A percentile compares a stretch with the other conserved stretches of the same genome.
Evolutionary conservation across 92 coral and sea anemone genomes (phyloP).

Genomic region (Palythoa grandis): DNA sequence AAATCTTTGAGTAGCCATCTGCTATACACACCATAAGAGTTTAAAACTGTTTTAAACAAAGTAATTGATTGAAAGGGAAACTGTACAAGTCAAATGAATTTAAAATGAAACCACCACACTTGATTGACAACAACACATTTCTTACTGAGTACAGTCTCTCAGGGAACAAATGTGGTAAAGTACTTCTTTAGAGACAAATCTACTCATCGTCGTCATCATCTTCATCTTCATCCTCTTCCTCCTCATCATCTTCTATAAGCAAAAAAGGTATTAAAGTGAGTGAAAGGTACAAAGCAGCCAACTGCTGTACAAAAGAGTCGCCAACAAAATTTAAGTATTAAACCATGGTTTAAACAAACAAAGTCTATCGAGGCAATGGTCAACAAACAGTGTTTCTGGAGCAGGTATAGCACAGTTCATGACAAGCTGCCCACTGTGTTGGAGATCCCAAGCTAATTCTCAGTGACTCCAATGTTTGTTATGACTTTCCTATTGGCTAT

Average conservation of each 20-base stretch:
- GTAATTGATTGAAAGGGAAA: background rate
- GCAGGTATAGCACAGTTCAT: too few species aligned
- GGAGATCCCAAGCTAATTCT: too few species aligned
- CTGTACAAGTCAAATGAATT: background rate
- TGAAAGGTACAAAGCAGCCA: background rate
- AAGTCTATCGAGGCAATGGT: too few species aligned
- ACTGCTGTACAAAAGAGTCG: background rate
- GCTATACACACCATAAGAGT: background rate
- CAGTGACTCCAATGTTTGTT: too few species aligned
- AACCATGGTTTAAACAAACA: too few species aligned
- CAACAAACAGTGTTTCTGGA: too few species aligned
- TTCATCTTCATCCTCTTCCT: constrained; percentile 87
- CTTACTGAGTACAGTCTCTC: background rate
- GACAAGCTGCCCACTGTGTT: too few species aligned
- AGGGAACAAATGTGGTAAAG: background rate
- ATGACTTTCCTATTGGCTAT: too few species aligned
- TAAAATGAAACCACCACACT: background rate
- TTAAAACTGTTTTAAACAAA: background rate
- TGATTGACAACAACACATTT: background rate
- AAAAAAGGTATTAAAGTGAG: background rate
- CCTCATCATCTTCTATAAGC: constrained; percentile 61
- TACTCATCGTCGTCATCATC: constrained; percentile 69
- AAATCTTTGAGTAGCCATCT: background rate
- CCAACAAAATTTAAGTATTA: too few species aligned
- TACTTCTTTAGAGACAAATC: background rate